Base-by-base conservation (phyloP, 1,140 invertebrate species). In the Araneus ventricosus region DNA sequence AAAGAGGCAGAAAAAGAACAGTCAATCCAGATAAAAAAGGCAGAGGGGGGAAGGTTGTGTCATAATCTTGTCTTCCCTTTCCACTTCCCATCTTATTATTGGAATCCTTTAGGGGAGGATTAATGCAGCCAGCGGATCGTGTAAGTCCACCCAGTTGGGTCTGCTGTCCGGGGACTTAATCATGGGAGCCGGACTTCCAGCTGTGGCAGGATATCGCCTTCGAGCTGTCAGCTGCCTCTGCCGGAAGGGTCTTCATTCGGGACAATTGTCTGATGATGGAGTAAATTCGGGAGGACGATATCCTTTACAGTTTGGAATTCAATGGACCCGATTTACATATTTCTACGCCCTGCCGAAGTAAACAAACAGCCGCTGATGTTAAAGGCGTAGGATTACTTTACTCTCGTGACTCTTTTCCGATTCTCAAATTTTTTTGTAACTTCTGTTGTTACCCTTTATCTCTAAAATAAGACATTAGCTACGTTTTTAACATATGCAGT, bases 21-120 rank as follows among this genome's bases (percentile, higher is more conserved):
- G 61, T n/a, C 34, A 37, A 67, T 39, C 17, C 24, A 4, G 39
- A 27, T 52, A 67, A 14, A 30, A 67, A 41, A 52, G 10, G 27
- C 17, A 24, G 52, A 82, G 82, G 61, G 30, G 22, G 86, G 34
- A 79, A 82, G 80, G 88, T 80, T 90, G 88, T 90, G 88, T 90
- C 88, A 90, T 90, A 90, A 90, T 90, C 88, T 75, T 89, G 88
- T 89, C 70, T 20, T 57, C 63, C 86, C 37, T 89, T 22, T 59
- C 67, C 45, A 89, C 67, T 89, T 89, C 88, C 88, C 88, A 82
- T 82, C 88, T 75, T 90, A 90, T 90, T 90, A 90, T 90, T 63
- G 88, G 88, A 90, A 90, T 90, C 75, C 88, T 82, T 90, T 82
- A 37, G 70, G 41, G 41, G 75, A 39, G 79, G 88, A 90, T 90